Conservation (phyloP, 2,113 vertebrate species). For the Eolophus roseicapilla region DNA sequence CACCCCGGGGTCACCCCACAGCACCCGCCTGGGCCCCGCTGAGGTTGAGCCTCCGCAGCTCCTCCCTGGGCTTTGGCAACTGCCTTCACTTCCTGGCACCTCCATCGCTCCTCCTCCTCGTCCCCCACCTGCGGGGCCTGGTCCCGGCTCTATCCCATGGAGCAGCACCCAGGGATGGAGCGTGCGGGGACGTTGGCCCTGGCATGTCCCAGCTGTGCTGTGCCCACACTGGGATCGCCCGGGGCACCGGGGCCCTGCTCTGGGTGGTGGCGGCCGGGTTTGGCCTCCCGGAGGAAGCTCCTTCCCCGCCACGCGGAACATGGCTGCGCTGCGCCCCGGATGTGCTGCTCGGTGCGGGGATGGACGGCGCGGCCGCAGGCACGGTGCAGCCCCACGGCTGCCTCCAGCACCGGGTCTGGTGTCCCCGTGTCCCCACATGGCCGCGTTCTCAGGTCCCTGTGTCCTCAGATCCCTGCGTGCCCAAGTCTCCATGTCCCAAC, state of each 20-base stretch:
- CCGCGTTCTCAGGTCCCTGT: neutral
- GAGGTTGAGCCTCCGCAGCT: too few species aligned
- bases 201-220: neutral
- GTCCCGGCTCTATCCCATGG: too few species aligned
- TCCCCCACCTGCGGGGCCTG: too few species aligned
- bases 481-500: neutral
- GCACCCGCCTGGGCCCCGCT: too few species aligned
- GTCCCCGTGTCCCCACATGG: neutral
- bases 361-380: neutral
- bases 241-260: neutral
- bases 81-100: too few species aligned
- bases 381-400: neutral
- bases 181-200: rapidly evolving
- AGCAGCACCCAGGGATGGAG: neutral
- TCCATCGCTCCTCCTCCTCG: too few species aligned
- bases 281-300: neutral
- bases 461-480: neutral
- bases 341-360: neutral
- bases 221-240: neutral
- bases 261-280: neutral
- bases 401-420: rapidly evolving
- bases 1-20: too few species aligned
- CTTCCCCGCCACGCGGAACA: neutral
- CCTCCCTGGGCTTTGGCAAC: too few species aligned
- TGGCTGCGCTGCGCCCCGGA: neutral